Percentiles rank a stretch among this genome's conserved stretches.
These are phyloP conservation scores for Leuciscus idus DNA, from an alignment of 2,113 vertebrate genomes.

Conservation along the genomic window DNA sequence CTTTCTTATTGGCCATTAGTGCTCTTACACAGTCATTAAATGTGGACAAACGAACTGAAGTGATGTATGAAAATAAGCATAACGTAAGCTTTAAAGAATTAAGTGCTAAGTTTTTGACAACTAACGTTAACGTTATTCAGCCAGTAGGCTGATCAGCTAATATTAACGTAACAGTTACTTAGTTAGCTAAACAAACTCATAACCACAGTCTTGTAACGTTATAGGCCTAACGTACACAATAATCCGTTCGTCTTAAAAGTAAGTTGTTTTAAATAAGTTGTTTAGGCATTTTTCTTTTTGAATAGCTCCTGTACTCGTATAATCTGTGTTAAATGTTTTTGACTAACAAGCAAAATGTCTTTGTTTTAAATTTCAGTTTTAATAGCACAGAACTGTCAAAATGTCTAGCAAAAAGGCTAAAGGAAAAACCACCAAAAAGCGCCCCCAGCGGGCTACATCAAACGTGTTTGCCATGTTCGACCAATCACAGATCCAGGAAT, in stretches of 20 bases:
- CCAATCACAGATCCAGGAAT: constrained; percentile 94
- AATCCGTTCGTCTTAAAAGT: not conserved
- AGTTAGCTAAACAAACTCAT: not conserved
- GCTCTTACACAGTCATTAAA: not conserved
- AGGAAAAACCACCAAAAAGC: constrained; percentile 95
- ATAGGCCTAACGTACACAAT: not conserved
- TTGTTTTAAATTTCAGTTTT: constrained; percentile 3
- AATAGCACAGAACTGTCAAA: constrained; percentile 57
- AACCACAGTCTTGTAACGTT: not conserved
- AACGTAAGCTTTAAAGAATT: not conserved
- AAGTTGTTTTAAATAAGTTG: not conserved
- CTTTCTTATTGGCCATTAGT: not conserved
- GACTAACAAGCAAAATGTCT: not conserved
- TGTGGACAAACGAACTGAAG: not conserved
- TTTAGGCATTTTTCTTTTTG: not conserved
- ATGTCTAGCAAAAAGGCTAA: constrained; percentile 96
- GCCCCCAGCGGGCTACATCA: constrained; percentile 91
- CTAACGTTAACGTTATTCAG: not conserved
- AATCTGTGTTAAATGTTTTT: not conserved
- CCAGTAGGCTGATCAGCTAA: no score
- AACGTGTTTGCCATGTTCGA: constrained; percentile 95
- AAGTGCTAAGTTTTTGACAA: not conserved
- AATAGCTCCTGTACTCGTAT: not conserved
- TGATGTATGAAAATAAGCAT: not conserved
- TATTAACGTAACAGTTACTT: no score